Percentiles rank a stretch among this genome's conserved stretches.
Conservation (phyloP, 2,113 vertebrate genomes). For the Neolamprologus hecqui region DNA sequence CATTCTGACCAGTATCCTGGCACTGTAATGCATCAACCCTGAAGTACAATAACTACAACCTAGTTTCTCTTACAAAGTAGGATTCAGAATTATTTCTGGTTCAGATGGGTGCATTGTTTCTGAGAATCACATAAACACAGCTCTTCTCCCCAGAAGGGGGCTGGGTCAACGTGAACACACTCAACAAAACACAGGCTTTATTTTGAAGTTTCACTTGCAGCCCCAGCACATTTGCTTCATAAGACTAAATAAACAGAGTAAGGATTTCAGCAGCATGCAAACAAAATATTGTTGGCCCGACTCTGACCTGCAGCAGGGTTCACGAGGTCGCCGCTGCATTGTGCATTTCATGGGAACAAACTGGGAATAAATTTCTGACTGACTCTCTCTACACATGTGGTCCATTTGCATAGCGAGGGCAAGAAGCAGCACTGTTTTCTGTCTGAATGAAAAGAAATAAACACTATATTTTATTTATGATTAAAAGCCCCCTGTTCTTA, state of each 20-base stretch:
- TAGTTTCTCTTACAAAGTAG: not conserved
- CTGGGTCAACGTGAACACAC: not conserved
- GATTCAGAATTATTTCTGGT: not conserved
- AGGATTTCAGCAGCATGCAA: not conserved
- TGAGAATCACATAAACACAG: not conserved
- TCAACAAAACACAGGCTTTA: not conserved
- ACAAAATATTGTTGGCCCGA: not conserved
- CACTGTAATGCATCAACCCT: not conserved
- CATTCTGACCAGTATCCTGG: not conserved
- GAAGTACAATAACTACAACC: not conserved
- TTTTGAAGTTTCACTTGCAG: not conserved
- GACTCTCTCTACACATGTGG: not conserved
- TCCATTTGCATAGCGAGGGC: not conserved
- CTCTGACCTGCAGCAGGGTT: not conserved
- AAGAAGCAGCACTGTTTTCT: not conserved
- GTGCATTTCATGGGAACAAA: not conserved
- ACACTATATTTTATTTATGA: not conserved
- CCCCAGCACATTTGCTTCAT: not conserved
- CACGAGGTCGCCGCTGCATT: not conserved
- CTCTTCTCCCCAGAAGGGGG: not conserved
- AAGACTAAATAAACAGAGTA: not conserved
- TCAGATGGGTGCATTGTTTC: not conserved
- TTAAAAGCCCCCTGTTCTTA: not conserved
- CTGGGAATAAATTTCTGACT: not conserved
- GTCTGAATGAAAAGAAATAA: not conserved